phyloP scores from a whole-genome alignment of 2,113 vertebrate genomes.

The Gnathonemus longibarbis region DNA sequence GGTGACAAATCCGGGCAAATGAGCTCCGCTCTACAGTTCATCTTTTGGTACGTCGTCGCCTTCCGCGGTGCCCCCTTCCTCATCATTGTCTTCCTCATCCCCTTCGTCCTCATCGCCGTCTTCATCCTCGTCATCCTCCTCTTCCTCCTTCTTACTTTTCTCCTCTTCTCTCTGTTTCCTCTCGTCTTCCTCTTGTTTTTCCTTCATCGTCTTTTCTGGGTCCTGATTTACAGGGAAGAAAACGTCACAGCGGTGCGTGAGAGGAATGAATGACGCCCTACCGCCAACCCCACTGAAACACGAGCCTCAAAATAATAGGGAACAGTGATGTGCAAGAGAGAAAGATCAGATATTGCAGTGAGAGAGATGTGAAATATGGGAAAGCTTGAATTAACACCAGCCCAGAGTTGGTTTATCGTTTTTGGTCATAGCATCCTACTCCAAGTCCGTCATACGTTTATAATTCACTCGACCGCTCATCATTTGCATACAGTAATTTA shows the following conservation, averaged over 20 bases:
- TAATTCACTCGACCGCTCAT: not conserved
- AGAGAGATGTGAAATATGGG: not conserved
- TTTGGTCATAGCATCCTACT: not conserved
- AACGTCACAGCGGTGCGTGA: not conserved
- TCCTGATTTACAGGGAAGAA: constrained; percentile 52
- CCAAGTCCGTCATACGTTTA: not conserved
- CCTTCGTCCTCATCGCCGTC: constrained; percentile 46
- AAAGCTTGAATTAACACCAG: not conserved
- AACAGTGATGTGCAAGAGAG: not conserved
- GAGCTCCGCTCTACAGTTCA: constrained; percentile 45
- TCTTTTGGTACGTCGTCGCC: constrained; percentile 42
- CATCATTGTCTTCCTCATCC: constrained; percentile 40
- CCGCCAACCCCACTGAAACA: not conserved
- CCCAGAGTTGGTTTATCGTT: not conserved
- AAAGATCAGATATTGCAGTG: not conserved
- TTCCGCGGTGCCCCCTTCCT: constrained; percentile 41
- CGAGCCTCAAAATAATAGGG: not conserved
- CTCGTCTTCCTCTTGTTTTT: constrained; percentile 62
- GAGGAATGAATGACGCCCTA: not conserved
- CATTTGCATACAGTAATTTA: not conserved
- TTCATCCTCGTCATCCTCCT: constrained; percentile 41
- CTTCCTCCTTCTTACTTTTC: constrained; percentile 38
- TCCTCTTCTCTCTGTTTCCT: constrained; percentile 58
- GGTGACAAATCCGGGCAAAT: not conserved
- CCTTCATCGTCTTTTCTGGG: constrained; percentile 69